Evolutionary conservation across 2,797 vertebrate genomes (phyloP).

Genomic region (Brotula barbata): DNA sequence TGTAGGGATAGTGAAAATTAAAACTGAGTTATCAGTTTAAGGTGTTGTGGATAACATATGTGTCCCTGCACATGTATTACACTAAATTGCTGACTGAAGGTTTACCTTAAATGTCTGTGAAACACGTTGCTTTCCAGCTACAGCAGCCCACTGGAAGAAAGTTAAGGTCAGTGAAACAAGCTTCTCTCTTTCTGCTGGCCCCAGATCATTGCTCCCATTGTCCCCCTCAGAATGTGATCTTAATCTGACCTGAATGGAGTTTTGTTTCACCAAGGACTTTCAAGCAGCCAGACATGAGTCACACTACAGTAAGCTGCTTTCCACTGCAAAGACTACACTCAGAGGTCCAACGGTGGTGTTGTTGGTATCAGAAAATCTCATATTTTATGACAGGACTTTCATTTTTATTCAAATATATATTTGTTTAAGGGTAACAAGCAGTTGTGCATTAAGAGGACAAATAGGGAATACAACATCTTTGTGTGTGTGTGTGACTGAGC

Average conservation of each 20-base stretch:
- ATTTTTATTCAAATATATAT: conserved; percentile 29
- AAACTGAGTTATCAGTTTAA: too few species aligned
- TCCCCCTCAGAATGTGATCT: conserved; percentile 74
- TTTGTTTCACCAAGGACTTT: conserved; percentile 72
- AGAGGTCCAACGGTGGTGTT: conserved; percentile 39
- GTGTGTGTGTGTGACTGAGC: conserved; percentile 29
- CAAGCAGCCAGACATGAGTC: conserved; percentile 57
- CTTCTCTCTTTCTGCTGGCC: conserved; percentile 67
- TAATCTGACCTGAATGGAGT: conserved; percentile 75
- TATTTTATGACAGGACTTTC: too few species aligned
- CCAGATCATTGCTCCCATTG: conserved; percentile 73
- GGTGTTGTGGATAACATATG: too few species aligned
- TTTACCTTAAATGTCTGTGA: conserved; percentile 21
- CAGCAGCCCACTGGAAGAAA: conserved; percentile 25
- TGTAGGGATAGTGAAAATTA: too few species aligned
- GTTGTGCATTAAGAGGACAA: conserved; percentile 6
- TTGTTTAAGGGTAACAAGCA: conserved; percentile 25
- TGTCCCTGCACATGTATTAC: too few species aligned
- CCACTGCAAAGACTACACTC: conserved; percentile 28
- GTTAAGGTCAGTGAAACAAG: conserved; percentile 59
- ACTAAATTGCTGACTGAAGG: too few species aligned
- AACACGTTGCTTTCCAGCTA: conserved; percentile 16
- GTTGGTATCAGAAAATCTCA: too few species aligned
- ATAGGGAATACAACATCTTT: background rate
- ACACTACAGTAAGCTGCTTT: conserved; percentile 52